These are phyloP conservation scores for Brachionus manjavacas DNA, from an alignment of 1,140 invertebrate genomes.

Conservation along the genomic window DNA sequence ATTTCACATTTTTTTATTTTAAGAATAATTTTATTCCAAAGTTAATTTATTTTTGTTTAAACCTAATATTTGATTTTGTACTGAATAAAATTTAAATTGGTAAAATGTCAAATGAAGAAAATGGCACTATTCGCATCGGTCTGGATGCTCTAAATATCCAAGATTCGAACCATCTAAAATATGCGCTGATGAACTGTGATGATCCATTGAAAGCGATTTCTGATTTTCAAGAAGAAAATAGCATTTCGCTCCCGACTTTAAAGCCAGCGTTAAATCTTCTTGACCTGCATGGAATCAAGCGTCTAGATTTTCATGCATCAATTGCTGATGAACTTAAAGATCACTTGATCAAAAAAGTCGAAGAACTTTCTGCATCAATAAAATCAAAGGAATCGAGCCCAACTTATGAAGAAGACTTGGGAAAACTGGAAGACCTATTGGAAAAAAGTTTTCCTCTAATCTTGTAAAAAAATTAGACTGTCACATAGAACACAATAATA, in stretches of 20 bases:
- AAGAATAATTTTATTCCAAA: conserved; percentile 10
- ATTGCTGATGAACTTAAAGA: conserved; percentile 88
- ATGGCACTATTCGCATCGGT: conserved; percentile 48
- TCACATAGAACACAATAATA: not conserved
- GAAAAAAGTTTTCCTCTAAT: conserved; percentile 88
- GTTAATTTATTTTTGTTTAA: conserved; percentile 6
- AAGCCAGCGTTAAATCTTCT: conserved; percentile 86
- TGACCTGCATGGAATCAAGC: conserved; percentile 82
- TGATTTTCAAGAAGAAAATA: conserved; percentile 89
- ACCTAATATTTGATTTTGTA: not conserved
- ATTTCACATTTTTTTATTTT: not conserved
- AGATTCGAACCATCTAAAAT: conserved; percentile 77
- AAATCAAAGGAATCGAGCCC: conserved; percentile 64
- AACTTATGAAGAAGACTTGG: conserved; percentile 63
- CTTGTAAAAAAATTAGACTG: conserved; percentile 66
- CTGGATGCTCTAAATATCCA: conserved; percentile 86
- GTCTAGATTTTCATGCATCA: conserved; percentile 88
- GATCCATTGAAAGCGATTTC: conserved; percentile 92
- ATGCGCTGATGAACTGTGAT: conserved; percentile 87
- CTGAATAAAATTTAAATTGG: not conserved
- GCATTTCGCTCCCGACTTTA: conserved; percentile 83
- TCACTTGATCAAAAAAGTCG: conserved; percentile 78
- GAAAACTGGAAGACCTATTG: conserved; percentile 80
- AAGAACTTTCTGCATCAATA: conserved; percentile 65
- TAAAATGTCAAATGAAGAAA: conserved; percentile 22